Base-by-base conservation (phyloP, 1,140 invertebrate genomes). In the Lutraria rhynchaena region DNA sequence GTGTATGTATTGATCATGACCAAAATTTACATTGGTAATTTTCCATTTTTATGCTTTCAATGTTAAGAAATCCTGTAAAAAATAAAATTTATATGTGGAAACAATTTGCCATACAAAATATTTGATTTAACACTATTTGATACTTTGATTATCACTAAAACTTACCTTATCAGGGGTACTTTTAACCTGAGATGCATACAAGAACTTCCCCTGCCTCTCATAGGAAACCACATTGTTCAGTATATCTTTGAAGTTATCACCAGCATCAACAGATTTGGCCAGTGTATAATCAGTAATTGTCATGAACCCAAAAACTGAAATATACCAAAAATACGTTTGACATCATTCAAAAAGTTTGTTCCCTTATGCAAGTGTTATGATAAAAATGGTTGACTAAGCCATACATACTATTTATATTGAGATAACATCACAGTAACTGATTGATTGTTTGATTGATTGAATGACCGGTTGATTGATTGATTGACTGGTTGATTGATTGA, bases 141-240 rank as follows among this genome's bases (percentile, higher is more conserved):
- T 11, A 29, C 31, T 5, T n/a, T n/a, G n/a, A 35, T 22, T 22
- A 69, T 22, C 17, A 70, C 1, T 17, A 31, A 13, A 35, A 63
- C 61, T 58, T 83, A 81, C 86, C 41, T 27, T 19, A 53, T 55
- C 67, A 15, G 58, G 75, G 13, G 61, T 69, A 51, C 70, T 49
- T 51, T 78, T 85, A 35, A 83, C 78, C 15, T 87, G 82, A 11
- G 90, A 89, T 51, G 86, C 89, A 87, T 90, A 91, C 4, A 90
- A 58, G 70, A 91, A 91, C 49, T 89, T 87, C 2, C 86, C 89
- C 65, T 89, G 83, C 17, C 88, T 81, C 7, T 87, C 87, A 85
- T 90, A 91, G 5, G 86, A 78, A 17, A 84, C 70, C 0, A 90
- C 87, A 22, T 82, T 82, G 11, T 83, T 74, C 41, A 84, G 61